Conservation (phyloP, 2,888 invertebrate species). For the Onchidella celtica region DNA sequence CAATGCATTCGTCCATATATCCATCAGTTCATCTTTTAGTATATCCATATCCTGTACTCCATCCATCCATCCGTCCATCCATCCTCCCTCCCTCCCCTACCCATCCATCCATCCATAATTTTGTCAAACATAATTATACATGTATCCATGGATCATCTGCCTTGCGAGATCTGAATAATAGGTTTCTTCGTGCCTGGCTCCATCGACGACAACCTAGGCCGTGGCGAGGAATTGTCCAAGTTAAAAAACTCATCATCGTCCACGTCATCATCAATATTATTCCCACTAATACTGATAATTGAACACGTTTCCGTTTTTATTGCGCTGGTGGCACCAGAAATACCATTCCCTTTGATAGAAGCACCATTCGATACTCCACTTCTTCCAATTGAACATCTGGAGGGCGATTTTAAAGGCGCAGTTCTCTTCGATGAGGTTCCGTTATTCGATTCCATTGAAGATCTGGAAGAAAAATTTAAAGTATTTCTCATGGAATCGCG, state of each 20-base stretch:
- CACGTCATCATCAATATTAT: neutral
- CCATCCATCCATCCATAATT: neutral
- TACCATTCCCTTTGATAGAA: neutral
- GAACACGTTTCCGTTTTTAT: neutral
- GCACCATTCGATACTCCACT: neutral
- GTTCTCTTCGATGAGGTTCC: neutral
- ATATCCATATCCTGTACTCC: no score
- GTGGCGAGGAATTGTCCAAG: slow-evolving; percentile 8
- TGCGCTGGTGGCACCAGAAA: neutral
- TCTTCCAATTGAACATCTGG: no score
- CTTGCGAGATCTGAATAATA: neutral
- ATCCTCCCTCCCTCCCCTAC: neutral
- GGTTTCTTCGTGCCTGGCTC: slow-evolving; percentile 16
- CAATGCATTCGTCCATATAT: no score
- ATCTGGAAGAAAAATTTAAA: neutral
- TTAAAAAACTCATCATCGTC: neutral
- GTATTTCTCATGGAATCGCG: slow-evolving; percentile 32
- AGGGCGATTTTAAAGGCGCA: neutral
- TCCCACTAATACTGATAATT: neutral
- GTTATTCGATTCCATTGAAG: neutral
- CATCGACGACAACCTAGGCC: slow-evolving; percentile 5
- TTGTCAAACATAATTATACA: neutral
- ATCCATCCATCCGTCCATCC: neutral
- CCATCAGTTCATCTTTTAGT: no score
- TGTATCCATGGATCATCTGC: neutral